These are phyloP conservation scores for Corvus hawaiiensis DNA, from an alignment of 2,113 vertebrate species.

Conservation along the genomic window DNA sequence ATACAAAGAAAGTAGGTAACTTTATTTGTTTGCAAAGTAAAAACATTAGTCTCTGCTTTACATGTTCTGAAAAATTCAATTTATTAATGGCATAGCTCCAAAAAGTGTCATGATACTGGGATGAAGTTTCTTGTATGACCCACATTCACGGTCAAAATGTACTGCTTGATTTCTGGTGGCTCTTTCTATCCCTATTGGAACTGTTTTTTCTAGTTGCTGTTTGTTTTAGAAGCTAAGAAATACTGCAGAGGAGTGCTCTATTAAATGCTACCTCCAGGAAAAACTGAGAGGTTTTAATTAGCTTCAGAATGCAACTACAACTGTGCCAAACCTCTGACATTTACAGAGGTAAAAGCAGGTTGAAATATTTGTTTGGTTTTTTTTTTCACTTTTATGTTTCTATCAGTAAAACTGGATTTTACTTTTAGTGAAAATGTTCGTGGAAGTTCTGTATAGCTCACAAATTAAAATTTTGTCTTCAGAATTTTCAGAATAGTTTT, in stretches of 20 bases:
- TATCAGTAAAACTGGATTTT: background rate
- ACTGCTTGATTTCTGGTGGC: background rate
- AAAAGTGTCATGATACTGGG: background rate
- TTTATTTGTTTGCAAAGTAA: background rate
- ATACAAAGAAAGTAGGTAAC: background rate
- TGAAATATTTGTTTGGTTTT: background rate
- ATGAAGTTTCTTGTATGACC: background rate
- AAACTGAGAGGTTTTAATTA: background rate
- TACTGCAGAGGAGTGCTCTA: background rate
- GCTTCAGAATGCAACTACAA: background rate
- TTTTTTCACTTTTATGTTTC: background rate
- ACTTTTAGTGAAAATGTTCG: background rate
- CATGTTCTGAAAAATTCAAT: background rate
- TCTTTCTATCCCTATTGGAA: background rate
- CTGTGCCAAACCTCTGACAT: background rate
- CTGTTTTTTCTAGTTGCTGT: background rate
- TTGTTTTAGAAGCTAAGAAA: background rate
- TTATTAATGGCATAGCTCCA: background rate
- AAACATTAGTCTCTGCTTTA: background rate
- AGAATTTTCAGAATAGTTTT: background rate
- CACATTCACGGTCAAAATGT: background rate
- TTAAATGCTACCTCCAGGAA: background rate
- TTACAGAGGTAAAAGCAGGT: background rate
- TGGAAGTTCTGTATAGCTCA: background rate
- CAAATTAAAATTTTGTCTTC: background rate